A percentile compares a stretch with the other conserved stretches of the same genome.
These are phyloP conservation scores for Drosophila falleni DNA, from an alignment of 2,888 invertebrate species.

Conservation along the genomic window DNA sequence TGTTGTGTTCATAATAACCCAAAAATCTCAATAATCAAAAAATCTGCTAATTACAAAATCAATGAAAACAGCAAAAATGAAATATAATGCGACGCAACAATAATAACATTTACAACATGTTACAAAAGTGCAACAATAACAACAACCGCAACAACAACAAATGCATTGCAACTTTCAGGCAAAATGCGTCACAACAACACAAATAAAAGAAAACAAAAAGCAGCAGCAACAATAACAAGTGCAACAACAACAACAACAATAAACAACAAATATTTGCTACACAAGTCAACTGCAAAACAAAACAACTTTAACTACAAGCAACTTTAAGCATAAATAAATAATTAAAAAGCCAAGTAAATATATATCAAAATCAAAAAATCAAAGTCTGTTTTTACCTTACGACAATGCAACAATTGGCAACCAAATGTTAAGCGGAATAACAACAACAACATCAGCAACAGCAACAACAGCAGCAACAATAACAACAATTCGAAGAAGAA, in stretches of 20 bases:
- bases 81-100: constrained; percentile 36
- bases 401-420: constrained; percentile 52
- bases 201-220: constrained; percentile 35
- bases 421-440: constrained; percentile 35
- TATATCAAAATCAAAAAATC: constrained; percentile 1
- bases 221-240: constrained; percentile 17
- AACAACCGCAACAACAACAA: constrained; percentile 17
- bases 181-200: constrained; percentile 37
- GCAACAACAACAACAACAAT: constrained; percentile 13
- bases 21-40: constrained; percentile 31
- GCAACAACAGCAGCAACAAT: constrained; percentile 3
- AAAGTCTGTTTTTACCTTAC: constrained; percentile 12
- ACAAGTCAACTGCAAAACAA: constrained; percentile 8
- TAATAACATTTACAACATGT: constrained; percentile 23
- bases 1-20: constrained; percentile 19
- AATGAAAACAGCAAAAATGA: constrained; percentile 39
- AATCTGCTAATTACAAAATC: constrained; percentile 53
- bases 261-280: constrained; percentile 6
- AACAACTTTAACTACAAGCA: constrained; percentile 6
- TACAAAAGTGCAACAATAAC: constrained; percentile 30
- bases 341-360: background rate
- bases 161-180: constrained; percentile 21
- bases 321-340: constrained; percentile 5
- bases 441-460: constrained; percentile 21
- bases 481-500: constrained; percentile 8